Conservation (phyloP, 2,113 vertebrate genomes). For the Chaenogobius annularis region DNA sequence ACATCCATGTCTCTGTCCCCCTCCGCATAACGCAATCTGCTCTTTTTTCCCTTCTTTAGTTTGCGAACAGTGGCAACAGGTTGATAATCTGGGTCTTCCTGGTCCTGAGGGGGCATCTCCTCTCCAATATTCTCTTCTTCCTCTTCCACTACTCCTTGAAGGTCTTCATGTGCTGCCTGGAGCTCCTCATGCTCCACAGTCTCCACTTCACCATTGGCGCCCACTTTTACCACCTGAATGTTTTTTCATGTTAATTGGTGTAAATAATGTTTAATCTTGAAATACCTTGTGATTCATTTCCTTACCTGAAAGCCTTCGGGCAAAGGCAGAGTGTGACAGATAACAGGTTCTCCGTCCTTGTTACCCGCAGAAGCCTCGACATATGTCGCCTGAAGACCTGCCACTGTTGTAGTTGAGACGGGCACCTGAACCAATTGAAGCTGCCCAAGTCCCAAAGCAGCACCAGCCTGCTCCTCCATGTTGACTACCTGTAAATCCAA, state of each 20-base stretch:
- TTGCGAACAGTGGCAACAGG: constrained; percentile 68
- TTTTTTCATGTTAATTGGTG: background rate
- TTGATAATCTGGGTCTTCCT: constrained; percentile 94
- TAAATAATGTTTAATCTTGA: background rate
- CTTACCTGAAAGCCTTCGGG: constrained; percentile 94
- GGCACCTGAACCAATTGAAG: constrained; percentile 97
- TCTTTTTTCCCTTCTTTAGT: constrained; percentile 82
- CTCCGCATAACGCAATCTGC: constrained; percentile 92
- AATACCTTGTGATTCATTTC: background rate
- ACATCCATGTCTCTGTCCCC: constrained; percentile 98
- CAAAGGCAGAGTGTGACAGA: constrained; percentile 96
- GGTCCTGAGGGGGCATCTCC: constrained; percentile 62
- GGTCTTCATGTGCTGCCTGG: constrained; percentile 57
- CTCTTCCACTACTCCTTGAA: constrained; percentile 72
- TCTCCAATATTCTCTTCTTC: constrained; percentile 65
- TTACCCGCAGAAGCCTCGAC: constrained; percentile 82
- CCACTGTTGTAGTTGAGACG: constrained; percentile 89
- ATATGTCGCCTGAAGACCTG: constrained; percentile 92
- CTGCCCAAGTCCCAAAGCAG: constrained; percentile 88
- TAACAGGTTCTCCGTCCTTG: constrained; percentile 92
- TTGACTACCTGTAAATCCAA: constrained; percentile 86
- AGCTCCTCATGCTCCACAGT: constrained; percentile 92
- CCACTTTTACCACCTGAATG: constrained; percentile 92
- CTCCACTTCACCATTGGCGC: constrained; percentile 97
- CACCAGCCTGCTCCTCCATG: constrained; percentile 93